A percentile compares a stretch with the other conserved stretches of the same genome.
These are phyloP conservation scores for Chaetogeoica ovagalla DNA, from an alignment of 2,888 invertebrate species.

Conservation along the genomic window DNA sequence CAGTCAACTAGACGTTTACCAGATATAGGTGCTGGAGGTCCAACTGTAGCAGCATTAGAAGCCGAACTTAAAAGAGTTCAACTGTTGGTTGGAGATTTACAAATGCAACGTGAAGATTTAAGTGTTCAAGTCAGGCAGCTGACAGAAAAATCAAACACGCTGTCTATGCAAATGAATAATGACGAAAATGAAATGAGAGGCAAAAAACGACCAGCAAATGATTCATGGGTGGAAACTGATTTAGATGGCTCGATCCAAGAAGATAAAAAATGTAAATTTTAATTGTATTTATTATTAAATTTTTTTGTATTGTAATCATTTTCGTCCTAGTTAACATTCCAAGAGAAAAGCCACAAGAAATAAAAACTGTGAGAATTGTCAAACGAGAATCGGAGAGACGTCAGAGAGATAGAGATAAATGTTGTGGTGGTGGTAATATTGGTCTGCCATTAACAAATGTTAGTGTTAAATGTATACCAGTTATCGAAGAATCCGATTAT, in stretches of 20 bases:
- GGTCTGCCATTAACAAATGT: conserved; percentile 58
- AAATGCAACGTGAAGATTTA: conserved; percentile 81
- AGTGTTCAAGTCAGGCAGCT: conserved; percentile 83
- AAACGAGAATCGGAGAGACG: conserved; percentile 87
- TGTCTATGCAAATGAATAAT: conserved; percentile 69
- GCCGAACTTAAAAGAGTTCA: conserved; percentile 81
- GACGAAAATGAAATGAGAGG: conserved; percentile 59
- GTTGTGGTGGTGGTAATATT: conserved; percentile 59
- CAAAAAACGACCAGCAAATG: conserved; percentile 66
- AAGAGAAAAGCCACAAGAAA: conserved; percentile 80
- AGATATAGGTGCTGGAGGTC: conserved; percentile 54
- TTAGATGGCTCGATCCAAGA: conserved; percentile 64
- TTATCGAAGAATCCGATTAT: conserved; percentile 59
- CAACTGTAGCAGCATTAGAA: conserved; percentile 58
- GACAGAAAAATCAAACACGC: conserved; percentile 76
- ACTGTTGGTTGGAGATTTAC: conserved; percentile 80
- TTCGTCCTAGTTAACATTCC: conserved; percentile 66
- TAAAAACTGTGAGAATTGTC: conserved; percentile 90
- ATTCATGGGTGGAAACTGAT: conserved; percentile 84
- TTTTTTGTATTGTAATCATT: neutral
- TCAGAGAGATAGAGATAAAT: conserved; percentile 76
- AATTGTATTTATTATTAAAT: neutral
- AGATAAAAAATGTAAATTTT: conserved; percentile 42
- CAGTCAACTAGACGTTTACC: conserved; percentile 72
- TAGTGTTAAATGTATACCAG: conserved; percentile 57